Evolutionary conservation across 2,888 invertebrate genomes (phyloP), one percentile per base, ranked within the genome.

Genomic region (Campoplex capitator): DNA sequence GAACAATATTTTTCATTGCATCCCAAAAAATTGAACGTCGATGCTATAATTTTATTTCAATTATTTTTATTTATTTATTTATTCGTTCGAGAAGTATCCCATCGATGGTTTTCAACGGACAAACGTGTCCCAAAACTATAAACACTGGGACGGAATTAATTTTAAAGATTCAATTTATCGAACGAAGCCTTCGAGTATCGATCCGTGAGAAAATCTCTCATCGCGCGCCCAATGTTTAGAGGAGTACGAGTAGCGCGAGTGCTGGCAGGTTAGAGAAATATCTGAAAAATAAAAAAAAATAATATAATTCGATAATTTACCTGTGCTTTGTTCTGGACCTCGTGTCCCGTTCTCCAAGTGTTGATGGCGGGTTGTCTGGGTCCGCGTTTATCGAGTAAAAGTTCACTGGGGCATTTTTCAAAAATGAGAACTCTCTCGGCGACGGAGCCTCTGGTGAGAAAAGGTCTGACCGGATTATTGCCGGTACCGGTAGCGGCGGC

Each of bases 371-470:
- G 96, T 94, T 95, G 95, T 92, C 97, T 95, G 9, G 94, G 95
- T 7, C 94, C 93, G 48, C 97, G 95, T 93, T 97, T 97, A 91
- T 97, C 97, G 90, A 97, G 94, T 73, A 97, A 95, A 85, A 97
- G 95, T 93, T 97, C 97, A 93, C 97, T 97, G 56, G 98, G 98
- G 92, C 98, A 98, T 94, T 97, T 97, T 95, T 98, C 98, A 94
- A 98, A 98, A 95, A 98, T 97, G 88, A 98, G 96, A 88, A 98
- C 98, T 73, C 98, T 95, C 93, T 98, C 98, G 38, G 98, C 98
- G 3, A 98, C 98, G 7, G 98, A 98, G 38, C 98, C 98, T 85
- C 98, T 96, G 65, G 98, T 98, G 79, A 98, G 95, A 94, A 98
- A 98, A 23, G 98, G 98, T 76, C 98, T 95, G 83, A 98, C 97